These are phyloP conservation scores for Phyllopteryx taeniolatus DNA, from an alignment of 2,113 vertebrate genomes.

Conservation along the genomic window DNA sequence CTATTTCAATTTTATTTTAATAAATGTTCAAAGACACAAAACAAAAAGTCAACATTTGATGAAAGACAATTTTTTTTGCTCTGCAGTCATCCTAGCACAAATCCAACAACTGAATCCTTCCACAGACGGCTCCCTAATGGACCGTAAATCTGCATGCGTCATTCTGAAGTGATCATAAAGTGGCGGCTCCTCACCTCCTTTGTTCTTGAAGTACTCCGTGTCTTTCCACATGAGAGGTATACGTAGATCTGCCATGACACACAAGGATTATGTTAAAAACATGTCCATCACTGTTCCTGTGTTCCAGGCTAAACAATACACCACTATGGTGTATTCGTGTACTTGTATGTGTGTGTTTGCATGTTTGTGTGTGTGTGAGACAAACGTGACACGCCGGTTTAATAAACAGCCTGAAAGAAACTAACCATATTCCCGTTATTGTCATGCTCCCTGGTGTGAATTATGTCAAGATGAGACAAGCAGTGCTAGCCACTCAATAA, in stretches of 20 bases:
- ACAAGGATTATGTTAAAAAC: conserved; percentile 37
- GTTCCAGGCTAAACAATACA: conserved; percentile 7
- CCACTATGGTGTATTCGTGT: neutral
- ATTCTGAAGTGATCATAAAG: conserved; percentile 27
- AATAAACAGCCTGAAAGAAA: neutral
- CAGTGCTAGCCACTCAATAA: neutral
- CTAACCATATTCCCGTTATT: neutral
- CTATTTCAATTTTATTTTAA: no score
- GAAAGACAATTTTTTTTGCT: conserved; percentile 19
- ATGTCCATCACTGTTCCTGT: conserved; percentile 32
- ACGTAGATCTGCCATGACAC: conserved; percentile 80
- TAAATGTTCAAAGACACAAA: no score
- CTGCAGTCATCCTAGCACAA: neutral
- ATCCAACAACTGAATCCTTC: neutral
- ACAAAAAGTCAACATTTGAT: neutral
- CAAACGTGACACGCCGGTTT: conserved; percentile 2
- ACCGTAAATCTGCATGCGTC: conserved; percentile 23
- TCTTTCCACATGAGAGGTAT: conserved; percentile 98
- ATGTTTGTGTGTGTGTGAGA: neutral
- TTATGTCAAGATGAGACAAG: conserved; percentile 15
- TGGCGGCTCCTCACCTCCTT: conserved; percentile 80
- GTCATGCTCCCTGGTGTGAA: conserved; percentile 15
- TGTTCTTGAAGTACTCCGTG: conserved; percentile 95
- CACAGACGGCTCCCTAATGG: conserved; percentile 24
- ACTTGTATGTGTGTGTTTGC: neutral